Base-by-base conservation (phyloP, 1,140 invertebrate species). In the Drusus annulatus region DNA sequence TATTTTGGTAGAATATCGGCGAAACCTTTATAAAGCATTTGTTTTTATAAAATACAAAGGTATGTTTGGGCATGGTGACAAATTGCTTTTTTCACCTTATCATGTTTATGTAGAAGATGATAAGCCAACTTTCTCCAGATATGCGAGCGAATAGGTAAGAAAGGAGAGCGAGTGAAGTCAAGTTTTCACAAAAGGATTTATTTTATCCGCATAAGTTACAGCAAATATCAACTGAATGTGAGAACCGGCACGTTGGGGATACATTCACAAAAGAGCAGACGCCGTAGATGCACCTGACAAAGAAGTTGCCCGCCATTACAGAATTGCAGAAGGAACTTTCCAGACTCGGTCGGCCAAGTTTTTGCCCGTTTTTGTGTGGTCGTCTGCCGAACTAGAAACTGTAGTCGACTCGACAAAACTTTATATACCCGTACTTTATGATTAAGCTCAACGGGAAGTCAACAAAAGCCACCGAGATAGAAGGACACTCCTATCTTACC, bases 211-310 rank as follows among this genome's bases (percentile, higher is more conserved):
- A 36, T 36, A 36, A 36, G 31, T 36, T 19, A 36, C 25, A 63
- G n/a, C 60, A 28, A 63, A 63, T 15, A 28, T 25, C n/a, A 68
- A 45, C 63, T 36, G 15, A 68, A 68, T 68, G 63, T 25, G n/a
- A 28, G 21, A 50, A 50, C 68, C 17, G 45, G 45, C 8, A 51
- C 21, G 45, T 50, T 13, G 50, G 13, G 68, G 45, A 51, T 71
- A 51, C 58, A 25, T 74, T 74, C 17, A 74, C 52, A 74, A 74
- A 74, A 25, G 71, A 31, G 17, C 21, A 74, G 71, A 74, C 25
- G 71, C 52, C 54, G 52, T 74, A 58, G 54, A 74, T 74, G 71
- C 71, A 74, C 71, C 23, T 54, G 71, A 56, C 51, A 74, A 74
- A 74, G 71, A 74, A 58, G 71, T 21, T 56, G 51, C 31, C 52